Conservation (phyloP, 2,113 vertebrate genomes). For the Pao palembangensis region DNA sequence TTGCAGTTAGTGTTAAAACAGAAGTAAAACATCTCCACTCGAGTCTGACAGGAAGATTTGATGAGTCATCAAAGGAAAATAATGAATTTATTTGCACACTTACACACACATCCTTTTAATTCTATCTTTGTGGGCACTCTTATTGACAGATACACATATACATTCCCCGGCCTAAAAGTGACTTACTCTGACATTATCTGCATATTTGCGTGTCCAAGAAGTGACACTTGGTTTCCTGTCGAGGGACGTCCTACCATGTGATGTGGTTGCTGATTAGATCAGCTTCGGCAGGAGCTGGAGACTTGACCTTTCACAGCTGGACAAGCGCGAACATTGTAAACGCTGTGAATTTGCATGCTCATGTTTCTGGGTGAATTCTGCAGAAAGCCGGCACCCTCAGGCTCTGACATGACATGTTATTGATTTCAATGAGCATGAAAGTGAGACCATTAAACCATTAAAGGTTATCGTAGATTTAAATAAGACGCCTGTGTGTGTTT, state of each 20-base stretch:
- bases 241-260: conserved; percentile 6
- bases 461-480: conserved; percentile 31
- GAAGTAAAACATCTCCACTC: not conserved
- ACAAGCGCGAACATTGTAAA: conserved; percentile 64
- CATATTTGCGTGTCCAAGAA: conserved; percentile 3
- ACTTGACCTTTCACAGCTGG: conserved; percentile 68
- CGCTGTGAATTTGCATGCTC: conserved; percentile 53
- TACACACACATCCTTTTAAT: too few species aligned
- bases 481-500: conserved; percentile 6
- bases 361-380: conserved; percentile 40
- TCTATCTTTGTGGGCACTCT: too few species aligned
- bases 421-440: conserved; percentile 39
- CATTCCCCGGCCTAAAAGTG: too few species aligned
- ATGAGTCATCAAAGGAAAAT: not conserved
- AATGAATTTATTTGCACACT: too few species aligned
- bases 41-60: not conserved
- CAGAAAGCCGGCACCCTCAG: conserved; percentile 7
- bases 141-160: too few species aligned
- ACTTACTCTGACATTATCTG: too few species aligned
- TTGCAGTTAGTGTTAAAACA: not conserved
- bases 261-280: conserved; percentile 36
- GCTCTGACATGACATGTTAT: conserved; percentile 34
- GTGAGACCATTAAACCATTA: conserved; percentile 23
- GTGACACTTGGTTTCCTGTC: conserved; percentile 18
- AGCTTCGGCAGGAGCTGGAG: conserved; percentile 37